These are phyloP conservation scores for Piprites chloris DNA, from an alignment of 2,113 vertebrate species.

Conservation along the genomic window DNA sequence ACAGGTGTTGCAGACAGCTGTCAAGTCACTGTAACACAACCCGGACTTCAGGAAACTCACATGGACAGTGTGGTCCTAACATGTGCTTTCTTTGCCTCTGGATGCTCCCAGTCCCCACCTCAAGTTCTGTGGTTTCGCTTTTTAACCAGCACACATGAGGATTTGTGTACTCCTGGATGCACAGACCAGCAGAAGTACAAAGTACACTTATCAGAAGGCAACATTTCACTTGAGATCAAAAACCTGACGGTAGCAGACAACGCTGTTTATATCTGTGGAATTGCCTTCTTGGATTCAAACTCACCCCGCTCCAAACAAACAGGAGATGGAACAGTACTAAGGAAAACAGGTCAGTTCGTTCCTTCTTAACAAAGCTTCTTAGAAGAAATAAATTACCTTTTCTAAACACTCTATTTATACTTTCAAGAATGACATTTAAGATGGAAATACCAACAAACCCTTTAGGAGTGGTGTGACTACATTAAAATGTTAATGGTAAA, in stretches of 20 bases:
- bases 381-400: neutral
- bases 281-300: constrained; percentile 1
- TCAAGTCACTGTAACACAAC: constrained; percentile 55
- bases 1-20: constrained; percentile 53
- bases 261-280: constrained; percentile 74
- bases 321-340: constrained; percentile 68
- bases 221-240: constrained; percentile 54
- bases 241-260: constrained; percentile 54
- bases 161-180: constrained; percentile 29
- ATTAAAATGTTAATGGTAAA: neutral
- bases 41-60: constrained; percentile 12
- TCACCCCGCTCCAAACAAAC: constrained; percentile 38
- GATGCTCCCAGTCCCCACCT: neutral
- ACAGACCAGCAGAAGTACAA: constrained; percentile 27
- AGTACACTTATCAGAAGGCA: neutral
- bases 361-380: neutral
- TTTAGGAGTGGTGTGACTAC: neutral
- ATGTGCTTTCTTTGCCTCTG: constrained; percentile 35
- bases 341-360: constrained; percentile 69
- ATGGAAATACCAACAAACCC: neutral
- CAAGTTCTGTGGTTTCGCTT: constrained; percentile 73
- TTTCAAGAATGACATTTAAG: neutral
- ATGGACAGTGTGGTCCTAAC: neutral
- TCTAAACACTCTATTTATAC: neutral
- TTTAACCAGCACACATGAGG: neutral